Conservation (phyloP, 2,113 vertebrate genomes). For the Pelodiscus sinensis region DNA sequence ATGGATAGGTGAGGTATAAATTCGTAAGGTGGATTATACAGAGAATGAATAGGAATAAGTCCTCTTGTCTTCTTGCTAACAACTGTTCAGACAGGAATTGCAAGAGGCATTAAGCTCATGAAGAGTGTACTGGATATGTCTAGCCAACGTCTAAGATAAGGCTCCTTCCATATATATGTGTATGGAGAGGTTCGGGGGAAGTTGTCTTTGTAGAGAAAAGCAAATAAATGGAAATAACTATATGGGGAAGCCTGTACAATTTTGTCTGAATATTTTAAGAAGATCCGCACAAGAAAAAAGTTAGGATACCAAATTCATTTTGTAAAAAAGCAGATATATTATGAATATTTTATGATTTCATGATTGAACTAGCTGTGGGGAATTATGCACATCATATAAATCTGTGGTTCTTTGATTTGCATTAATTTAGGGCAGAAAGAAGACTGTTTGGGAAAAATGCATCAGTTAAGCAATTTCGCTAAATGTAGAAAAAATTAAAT, state of each 20-base stretch:
- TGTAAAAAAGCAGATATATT: neutral
- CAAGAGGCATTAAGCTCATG: conserved; percentile 35
- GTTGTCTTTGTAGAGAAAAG: neutral
- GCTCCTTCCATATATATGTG: rapidly evolving
- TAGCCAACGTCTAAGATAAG: rapidly evolving
- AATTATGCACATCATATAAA: conserved; percentile 29
- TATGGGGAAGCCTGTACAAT: neutral
- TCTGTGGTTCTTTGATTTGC: neutral
- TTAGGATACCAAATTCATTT: neutral
- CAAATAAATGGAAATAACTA: neutral
- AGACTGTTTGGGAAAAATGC: conserved; percentile 15
- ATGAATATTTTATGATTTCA: conserved; percentile 44
- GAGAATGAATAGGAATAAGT: conserved; percentile 52
- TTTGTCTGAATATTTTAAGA: rapidly evolving
- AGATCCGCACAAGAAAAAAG: neutral
- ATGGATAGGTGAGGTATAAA: conserved; percentile 48
- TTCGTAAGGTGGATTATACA: conserved; percentile 53
- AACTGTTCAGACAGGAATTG: conserved; percentile 42
- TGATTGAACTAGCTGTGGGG: neutral
- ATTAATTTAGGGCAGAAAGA: conserved; percentile 40
- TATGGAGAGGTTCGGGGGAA: neutral
- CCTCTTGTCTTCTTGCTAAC: conserved; percentile 50
- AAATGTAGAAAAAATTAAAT: conserved; percentile 65
- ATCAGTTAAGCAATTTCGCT: conserved; percentile 60
- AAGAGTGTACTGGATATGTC: conserved; percentile 1